These are phyloP conservation scores for Oryzias celebensis DNA, from an alignment of 2,113 vertebrate genomes.

Conservation along the genomic window DNA sequence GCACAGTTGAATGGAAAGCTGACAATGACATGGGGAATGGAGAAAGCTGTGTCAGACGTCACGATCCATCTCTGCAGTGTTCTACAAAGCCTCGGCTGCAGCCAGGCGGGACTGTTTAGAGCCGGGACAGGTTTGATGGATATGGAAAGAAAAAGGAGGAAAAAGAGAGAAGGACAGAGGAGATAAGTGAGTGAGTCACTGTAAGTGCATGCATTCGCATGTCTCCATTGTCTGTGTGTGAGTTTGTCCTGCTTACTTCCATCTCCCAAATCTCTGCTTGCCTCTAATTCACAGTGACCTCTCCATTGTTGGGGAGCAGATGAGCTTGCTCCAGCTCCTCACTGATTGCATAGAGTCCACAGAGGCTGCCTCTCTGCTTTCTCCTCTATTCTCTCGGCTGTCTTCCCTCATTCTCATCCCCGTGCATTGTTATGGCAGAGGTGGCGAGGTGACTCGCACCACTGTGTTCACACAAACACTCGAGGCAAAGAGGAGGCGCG, in stretches of 20 bases:
- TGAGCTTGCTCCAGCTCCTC: slow-evolving; percentile 52
- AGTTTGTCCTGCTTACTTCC: slow-evolving; percentile 33
- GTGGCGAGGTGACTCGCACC: slow-evolving; percentile 30
- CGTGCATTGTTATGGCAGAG: slow-evolving; percentile 54
- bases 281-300: slow-evolving; percentile 72
- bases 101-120: slow-evolving; percentile 53
- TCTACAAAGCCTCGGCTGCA: slow-evolving; percentile 51
- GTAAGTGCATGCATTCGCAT: slow-evolving; percentile 14
- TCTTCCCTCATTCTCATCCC: slow-evolving; percentile 70
- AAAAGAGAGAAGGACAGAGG: slow-evolving; percentile 25
- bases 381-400: slow-evolving; percentile 68
- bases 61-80: slow-evolving; percentile 50
- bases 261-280: slow-evolving; percentile 57
- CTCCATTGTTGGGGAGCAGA: slow-evolving; percentile 69
- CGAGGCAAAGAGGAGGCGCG: slow-evolving; percentile 48
- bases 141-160: slow-evolving; percentile 33
- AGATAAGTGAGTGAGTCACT: slow-evolving; percentile 29
- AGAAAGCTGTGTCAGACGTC: slow-evolving; percentile 57
- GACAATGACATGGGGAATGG: slow-evolving; percentile 62
- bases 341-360: slow-evolving; percentile 72
- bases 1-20: slow-evolving; percentile 50
- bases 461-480: slow-evolving; percentile 22
- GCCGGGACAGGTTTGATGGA: slow-evolving; percentile 32
- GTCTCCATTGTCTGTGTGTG: slow-evolving; percentile 33
- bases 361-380: slow-evolving; percentile 63